Percentiles rank a stretch among this genome's conserved stretches.
Evolutionary conservation across 2,888 invertebrate genomes (phyloP).

Genomic region (Tipula confusa): DNA sequence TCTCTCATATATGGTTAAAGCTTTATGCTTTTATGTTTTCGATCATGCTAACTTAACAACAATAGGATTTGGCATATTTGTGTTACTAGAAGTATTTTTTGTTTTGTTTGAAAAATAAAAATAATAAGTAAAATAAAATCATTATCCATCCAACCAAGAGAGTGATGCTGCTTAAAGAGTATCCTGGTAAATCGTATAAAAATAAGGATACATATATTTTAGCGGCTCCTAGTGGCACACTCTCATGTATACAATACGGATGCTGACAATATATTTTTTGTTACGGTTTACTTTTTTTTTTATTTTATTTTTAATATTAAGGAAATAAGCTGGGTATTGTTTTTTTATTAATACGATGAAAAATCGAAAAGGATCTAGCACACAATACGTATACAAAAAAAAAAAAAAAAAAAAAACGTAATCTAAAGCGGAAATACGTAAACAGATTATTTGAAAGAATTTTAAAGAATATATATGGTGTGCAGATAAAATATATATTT

Average conservation of each 20-base stretch:
- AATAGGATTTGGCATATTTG: not conserved
- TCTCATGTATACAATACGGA: not conserved
- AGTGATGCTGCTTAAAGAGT: not conserved
- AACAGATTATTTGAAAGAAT: not conserved
- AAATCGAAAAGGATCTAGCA: not conserved
- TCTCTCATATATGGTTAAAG: not conserved
- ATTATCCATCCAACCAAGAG: not conserved
- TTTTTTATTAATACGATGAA: not conserved
- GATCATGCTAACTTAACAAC: not conserved
- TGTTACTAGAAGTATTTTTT: not conserved
- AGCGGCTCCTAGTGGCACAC: too few species aligned
- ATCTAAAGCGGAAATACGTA: not conserved
- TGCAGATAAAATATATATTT: not conserved
- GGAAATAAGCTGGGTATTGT: not conserved
- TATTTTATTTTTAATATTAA: not conserved
- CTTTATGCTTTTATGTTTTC: not conserved
- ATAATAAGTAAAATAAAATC: not conserved
- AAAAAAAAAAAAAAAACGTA: too few species aligned
- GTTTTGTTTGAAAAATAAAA: not conserved
- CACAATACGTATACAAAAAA: too few species aligned
- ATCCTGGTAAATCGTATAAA: not conserved
- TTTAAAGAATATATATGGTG: not conserved
- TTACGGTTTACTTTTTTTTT: not conserved
- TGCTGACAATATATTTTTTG: slow-evolving; percentile 7
- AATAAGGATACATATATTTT: too few species aligned